Base-by-base conservation (phyloP, 1,140 invertebrate genomes). In the Galendromus occidentalis region DNA sequence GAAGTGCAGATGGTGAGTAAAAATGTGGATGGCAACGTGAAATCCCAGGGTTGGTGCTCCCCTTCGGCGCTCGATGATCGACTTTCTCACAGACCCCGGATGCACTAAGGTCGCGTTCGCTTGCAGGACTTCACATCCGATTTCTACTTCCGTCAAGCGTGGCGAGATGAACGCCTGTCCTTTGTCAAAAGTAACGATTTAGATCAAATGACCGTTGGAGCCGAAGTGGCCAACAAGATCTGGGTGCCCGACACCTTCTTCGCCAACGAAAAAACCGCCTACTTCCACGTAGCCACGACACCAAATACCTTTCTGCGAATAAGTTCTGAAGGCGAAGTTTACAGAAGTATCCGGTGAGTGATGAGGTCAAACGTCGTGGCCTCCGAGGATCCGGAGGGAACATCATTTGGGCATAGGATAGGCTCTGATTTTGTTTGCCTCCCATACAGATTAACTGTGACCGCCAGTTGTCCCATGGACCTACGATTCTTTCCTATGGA, bases 1-100 rank as follows among this genome's bases (percentile, higher is more conserved):
- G 91, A 95, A 88, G 91, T 95, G 78, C 88, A 93, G 86, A 96
- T 96, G 92, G 91, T 95, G 88, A 74, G 71, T 72, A 4, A 39
- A 9, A 39, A 39, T 39, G 33, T 9, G 33, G 33, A 39, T 39
- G 9, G 9, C 33, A 39, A 39, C 73, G 72, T 4, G 70, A 75
- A 7, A 72, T 72, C 7, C 72, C 73, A 68, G 71, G 71, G n/a
- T n/a, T n/a, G n/a, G n/a, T n/a, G n/a, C n/a, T n/a, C n/a, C n/a
- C n/a, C n/a, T n/a, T n/a, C n/a, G n/a, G n/a, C n/a, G n/a, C n/a
- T n/a, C n/a, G n/a, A n/a, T n/a, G n/a, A n/a, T n/a, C n/a, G n/a
- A n/a, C n/a, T n/a, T n/a, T n/a, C n/a, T n/a, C n/a, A n/a, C n/a
- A n/a, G n/a, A n/a, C n/a, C n/a, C n/a, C n/a, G n/a, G n/a, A n/a